phyloP scores from a whole-genome alignment of 2,113 vertebrate species.

The Maccullochella peelii region DNA sequence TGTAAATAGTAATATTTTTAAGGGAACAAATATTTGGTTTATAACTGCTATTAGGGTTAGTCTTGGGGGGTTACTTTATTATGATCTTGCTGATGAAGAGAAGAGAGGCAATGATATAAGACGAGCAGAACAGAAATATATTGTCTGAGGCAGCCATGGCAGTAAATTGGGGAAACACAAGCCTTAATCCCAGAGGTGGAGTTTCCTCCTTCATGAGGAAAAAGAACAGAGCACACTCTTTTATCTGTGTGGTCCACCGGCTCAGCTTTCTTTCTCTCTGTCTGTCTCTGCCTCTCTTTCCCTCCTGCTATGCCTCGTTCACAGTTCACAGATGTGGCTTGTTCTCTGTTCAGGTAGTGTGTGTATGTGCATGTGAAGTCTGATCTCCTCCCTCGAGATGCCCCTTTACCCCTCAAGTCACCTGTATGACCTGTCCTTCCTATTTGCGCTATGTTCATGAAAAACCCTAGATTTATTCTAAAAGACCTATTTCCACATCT shows the following conservation, averaged over 20 bases:
- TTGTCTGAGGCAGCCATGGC: constrained; percentile 63
- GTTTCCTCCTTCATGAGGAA: constrained; percentile 78
- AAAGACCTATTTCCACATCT: background rate
- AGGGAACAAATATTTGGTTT: background rate
- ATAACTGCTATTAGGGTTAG: background rate
- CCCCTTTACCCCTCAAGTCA: constrained; percentile 83
- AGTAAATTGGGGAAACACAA: constrained; percentile 78
- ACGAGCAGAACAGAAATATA: constrained; percentile 71
- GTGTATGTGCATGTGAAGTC: constrained; percentile 85
- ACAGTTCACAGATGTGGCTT: constrained; percentile 91
- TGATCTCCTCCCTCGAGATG: constrained; percentile 92
- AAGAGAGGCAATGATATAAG: constrained; percentile 36
- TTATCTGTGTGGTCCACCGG: constrained; percentile 95
- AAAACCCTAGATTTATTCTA: constrained; percentile 5
- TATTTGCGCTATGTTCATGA: constrained; percentile 7
- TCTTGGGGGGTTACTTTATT: background rate
- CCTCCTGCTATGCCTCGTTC: constrained; percentile 67
- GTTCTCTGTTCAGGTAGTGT: constrained; percentile 89
- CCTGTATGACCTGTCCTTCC: constrained; percentile 59
- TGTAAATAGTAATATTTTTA: background rate
- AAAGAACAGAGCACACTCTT: constrained; percentile 89
- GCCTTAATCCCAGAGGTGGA: constrained; percentile 78
- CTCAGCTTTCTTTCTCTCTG: constrained; percentile 84
- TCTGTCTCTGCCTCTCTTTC: constrained; percentile 68
- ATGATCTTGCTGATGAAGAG: background rate